Conservation (phyloP, 2,888 invertebrate species). For the Chesias legatella region DNA sequence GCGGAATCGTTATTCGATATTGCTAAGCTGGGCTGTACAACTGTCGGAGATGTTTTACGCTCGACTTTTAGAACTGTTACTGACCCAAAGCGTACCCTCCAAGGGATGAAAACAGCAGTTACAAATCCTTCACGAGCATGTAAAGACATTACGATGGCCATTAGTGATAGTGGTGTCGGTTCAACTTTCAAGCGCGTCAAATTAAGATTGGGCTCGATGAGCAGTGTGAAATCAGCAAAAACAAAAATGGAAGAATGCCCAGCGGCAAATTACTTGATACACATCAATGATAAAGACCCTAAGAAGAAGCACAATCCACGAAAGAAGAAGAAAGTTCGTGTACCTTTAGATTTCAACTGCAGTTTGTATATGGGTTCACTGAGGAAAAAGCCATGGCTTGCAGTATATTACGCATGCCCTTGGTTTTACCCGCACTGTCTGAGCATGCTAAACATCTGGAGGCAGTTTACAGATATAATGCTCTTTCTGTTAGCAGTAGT, state of each 20-base stretch:
- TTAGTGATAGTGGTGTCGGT: conserved; percentile 25
- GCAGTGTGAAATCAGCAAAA: conserved; percentile 14
- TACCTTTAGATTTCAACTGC: conserved; percentile 35
- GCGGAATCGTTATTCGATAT: conserved; percentile 32
- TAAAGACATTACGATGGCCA: conserved; percentile 17
- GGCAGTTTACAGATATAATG: conserved; percentile 41
- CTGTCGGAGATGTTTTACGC: conserved; percentile 15
- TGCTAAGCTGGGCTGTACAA: conserved; percentile 19
- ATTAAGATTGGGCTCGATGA: conserved; percentile 13
- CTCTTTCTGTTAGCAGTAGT: conserved; percentile 46
- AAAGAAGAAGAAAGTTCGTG: conserved; percentile 17
- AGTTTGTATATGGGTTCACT: conserved; percentile 46
- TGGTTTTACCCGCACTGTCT: conserved; percentile 53
- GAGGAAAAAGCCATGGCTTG: conserved; percentile 41
- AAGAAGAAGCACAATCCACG: conserved; percentile 25
- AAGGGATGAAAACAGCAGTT: conserved; percentile 20
- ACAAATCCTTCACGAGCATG: conserved; percentile 25
- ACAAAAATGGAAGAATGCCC: conserved; percentile 28
- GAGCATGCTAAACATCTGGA: conserved; percentile 37
- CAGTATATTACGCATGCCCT: conserved; percentile 43
- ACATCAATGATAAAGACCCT: conserved; percentile 31
- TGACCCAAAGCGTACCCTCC: conserved; percentile 30
- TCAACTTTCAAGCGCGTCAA: conserved; percentile 32
- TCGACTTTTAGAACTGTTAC: conserved; percentile 25
- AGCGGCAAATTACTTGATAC: conserved; percentile 31